A percentile compares a stretch with the other conserved stretches of the same genome.
phyloP scores from a whole-genome alignment of 2,113 vertebrate species.

The Rhinopomastus cyanomelas region DNA sequence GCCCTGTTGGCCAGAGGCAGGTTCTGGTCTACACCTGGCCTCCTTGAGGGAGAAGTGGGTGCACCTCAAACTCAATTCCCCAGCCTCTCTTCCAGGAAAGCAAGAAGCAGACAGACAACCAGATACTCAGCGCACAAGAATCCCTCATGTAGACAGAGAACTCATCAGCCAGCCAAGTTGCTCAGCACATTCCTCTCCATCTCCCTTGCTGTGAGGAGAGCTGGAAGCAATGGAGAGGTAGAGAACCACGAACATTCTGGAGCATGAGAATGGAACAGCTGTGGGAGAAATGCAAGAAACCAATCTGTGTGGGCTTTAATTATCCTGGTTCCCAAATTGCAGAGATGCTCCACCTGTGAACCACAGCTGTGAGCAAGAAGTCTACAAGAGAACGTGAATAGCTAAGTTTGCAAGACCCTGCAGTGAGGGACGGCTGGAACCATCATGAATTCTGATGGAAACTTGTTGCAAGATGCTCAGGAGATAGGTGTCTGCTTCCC shows the following conservation, averaged over 20 bases:
- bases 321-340: not conserved
- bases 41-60: not conserved
- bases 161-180: not conserved
- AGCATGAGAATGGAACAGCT: slow-evolving; percentile 3
- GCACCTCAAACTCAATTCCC: not conserved
- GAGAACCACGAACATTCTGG: slow-evolving; percentile 5
- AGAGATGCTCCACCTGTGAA: not conserved
- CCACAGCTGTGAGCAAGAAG: not conserved
- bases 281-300: not conserved
- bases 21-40: not conserved
- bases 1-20: not conserved
- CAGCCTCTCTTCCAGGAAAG: not conserved
- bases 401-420: not conserved
- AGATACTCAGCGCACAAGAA: not conserved
- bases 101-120: not conserved
- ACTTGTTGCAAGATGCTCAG: not conserved
- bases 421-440: not conserved
- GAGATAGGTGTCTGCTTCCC: not conserved
- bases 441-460: not conserved
- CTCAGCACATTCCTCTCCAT: not conserved
- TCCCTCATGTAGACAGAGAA: not conserved
- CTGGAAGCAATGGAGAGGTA: not conserved
- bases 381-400: not conserved
- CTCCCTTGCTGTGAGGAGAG: not conserved
- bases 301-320: not conserved